Evolutionary conservation across 2,113 vertebrate genomes (phyloP), one percentile per base, ranked within the genome.

Genomic region (Thalassarche chlororhynchos): DNA sequence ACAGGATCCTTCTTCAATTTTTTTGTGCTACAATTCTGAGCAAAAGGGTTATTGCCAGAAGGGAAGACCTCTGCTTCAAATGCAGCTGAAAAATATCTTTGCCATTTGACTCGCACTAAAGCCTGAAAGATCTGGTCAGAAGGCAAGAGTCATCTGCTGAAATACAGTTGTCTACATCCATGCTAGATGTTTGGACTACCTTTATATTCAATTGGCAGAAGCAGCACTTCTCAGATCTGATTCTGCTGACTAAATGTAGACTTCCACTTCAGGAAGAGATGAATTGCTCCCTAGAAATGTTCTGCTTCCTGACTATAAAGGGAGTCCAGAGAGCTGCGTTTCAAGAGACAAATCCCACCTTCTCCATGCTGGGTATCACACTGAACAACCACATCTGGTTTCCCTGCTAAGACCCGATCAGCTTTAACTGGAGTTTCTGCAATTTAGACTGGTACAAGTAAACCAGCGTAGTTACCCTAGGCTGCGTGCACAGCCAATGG

Each of bases 211-310:
- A 3, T 5, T 87, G 80, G 87, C 93, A 97, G 65, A 88, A 93
- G 71, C 71, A 62, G 32, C 75, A 58, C 58, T 94, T 88, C 92
- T 85, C 77, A 90, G 90, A 80, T 80, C 70, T 79, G 70, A 87
- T 91, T 96, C 82, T 95, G 93, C 78, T 90, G 84, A 94, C 85
- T 90, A 83, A 93, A 88, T 9, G 79, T 85, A 91, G 78, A 62
- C 82, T 95, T 90, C 70, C 42, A 90, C 82, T 91, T 74, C 88
- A 91, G 75, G 77, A 96, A 96, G 74, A 84, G 60, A 79, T 40
- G 0, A 95, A 87, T 44, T 75, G 61, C 84, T 97, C 84, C 78
- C 82, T 47, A 86, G 92, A 97, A 95, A 65, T 25, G 23, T 85
- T 93, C 66, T 93, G 81, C 62, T 94, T 96, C 81, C 93, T 94